phyloP scores from a whole-genome alignment of 2,113 vertebrate genomes.

The Dryoscopus gambensis region DNA sequence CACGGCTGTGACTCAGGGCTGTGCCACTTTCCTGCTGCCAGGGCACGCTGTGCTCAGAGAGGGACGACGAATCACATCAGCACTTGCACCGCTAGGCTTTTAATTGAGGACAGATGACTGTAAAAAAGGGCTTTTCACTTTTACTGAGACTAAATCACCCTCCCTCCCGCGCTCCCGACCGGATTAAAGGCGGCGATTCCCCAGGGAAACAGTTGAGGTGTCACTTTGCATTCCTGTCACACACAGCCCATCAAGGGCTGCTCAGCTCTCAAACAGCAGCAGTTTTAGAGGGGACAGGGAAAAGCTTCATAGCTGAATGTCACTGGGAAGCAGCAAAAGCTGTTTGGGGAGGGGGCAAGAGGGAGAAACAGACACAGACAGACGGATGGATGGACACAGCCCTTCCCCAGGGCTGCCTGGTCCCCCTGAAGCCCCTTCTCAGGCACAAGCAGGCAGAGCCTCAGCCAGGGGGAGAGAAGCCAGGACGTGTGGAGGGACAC shows the following conservation, averaged over 20 bases:
- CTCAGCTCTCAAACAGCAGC: neutral
- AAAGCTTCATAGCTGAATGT: neutral
- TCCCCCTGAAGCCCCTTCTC: neutral
- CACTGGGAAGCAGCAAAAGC: neutral
- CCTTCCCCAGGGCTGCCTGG: neutral
- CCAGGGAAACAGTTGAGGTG: neutral
- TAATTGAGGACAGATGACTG: neutral
- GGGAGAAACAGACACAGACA: neutral
- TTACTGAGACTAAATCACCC: neutral
- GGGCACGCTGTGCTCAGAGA: neutral
- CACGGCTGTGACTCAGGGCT: neutral
- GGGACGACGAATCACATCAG: neutral
- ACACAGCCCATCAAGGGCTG: neutral
- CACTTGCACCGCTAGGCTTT: neutral
- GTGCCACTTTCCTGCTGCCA: fast-evolving
- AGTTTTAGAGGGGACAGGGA: neutral
- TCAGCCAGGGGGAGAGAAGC: neutral
- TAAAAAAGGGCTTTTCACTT: neutral
- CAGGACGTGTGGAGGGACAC: neutral
- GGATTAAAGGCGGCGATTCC: neutral
- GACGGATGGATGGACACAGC: neutral
- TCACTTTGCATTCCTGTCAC: constrained; percentile 11
- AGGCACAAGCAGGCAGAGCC: neutral
- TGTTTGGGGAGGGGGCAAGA: neutral
- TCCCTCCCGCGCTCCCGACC: fast-evolving